These are phyloP conservation scores for Cyprinella venusta DNA, from an alignment of 2,797 vertebrate genomes.

Conservation along the genomic window DNA sequence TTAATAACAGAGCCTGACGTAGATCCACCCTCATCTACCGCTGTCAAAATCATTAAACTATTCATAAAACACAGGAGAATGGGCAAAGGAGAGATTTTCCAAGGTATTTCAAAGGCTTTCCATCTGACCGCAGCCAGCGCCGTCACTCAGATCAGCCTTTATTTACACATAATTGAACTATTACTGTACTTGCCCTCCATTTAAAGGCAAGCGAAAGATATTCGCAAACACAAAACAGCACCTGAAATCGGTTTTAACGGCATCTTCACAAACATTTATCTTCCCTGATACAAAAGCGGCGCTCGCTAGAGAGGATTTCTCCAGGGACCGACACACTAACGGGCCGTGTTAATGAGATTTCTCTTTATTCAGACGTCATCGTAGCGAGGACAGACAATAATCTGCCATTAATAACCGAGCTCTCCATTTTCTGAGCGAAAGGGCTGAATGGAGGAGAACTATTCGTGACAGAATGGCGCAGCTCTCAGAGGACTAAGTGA, in stretches of 20 bases:
- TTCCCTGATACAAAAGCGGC: not conserved
- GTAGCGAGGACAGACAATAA: conserved; percentile 36
- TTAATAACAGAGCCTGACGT: conserved; percentile 24
- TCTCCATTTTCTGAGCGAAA: conserved; percentile 5
- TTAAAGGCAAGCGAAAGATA: conserved; percentile 9
- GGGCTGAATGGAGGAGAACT: conserved; percentile 32
- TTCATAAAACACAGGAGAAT: conserved; percentile 18
- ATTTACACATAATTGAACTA: conserved; percentile 5
- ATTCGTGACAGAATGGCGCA: conserved; percentile 4
- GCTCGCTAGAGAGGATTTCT: conserved; percentile 3
- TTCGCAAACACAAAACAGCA: conserved; percentile 6
- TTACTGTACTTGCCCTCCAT: not conserved
- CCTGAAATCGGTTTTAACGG: conserved; percentile 4
- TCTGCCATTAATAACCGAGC: conserved; percentile 30
- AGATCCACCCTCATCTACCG: conserved; percentile 6
- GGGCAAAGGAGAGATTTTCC: conserved; percentile 27
- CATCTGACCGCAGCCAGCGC: not conserved
- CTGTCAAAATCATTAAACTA: conserved; percentile 50
- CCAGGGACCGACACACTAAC: not conserved
- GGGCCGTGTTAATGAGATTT: conserved; percentile 40
- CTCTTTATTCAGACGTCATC: conserved; percentile 40
- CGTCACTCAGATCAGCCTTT: conserved; percentile 23
- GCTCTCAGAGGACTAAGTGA: conserved; percentile 47
- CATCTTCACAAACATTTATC: conserved; percentile 32
- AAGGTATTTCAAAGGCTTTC: conserved; percentile 39